Base-by-base conservation (phyloP, 1,140 invertebrate species). In the Littorina saxatilis region DNA sequence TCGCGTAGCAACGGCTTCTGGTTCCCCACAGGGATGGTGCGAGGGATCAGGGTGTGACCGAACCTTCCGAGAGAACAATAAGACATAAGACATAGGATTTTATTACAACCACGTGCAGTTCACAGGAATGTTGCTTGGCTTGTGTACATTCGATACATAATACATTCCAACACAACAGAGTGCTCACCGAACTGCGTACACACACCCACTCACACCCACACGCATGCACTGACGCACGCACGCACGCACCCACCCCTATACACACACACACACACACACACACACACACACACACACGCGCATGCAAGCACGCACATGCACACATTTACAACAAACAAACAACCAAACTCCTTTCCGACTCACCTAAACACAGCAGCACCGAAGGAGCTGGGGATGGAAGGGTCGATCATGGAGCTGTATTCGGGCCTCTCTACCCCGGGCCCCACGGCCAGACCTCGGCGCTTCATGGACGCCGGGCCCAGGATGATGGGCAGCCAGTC, bases 391-490 rank as follows among this genome's bases (percentile, higher is more conserved):
- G 72, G 43, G 0, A 68, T 93, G 90, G 88, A 99, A 95, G 89
- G 96, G 99, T 13, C 98, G 87, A 73, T 94, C 96, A 83, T 99
- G 97, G 0, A 97, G 96, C 85, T 96, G 58, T 76, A 82, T 5
- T 32, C 27, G 32, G 76, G 55, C 27, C 76, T 52, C 27, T 11
- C 23, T n/a, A 27, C 43, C 52, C 52, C 27, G 4, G 40, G 20
- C 2, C 79, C 79, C 7, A 70, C 63, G 1, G 68, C 35, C 52
- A 80, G 39, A 0, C 82, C 68, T 7, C 9, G 40, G 0, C 39
- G n/a, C 29, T 52, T 79, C 58, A 61, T 61, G 20, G 55, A 50
- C 3, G 20, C 47, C 37, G 23, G 9, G 1, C 76, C 76, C 76
- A 83, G 52, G 9, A 83, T 29, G 55, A 79, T 43, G n/a, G 82